These are phyloP conservation scores for Desmodus rotundus DNA, from an alignment of 2,113 vertebrate species.

Conservation along the genomic window DNA sequence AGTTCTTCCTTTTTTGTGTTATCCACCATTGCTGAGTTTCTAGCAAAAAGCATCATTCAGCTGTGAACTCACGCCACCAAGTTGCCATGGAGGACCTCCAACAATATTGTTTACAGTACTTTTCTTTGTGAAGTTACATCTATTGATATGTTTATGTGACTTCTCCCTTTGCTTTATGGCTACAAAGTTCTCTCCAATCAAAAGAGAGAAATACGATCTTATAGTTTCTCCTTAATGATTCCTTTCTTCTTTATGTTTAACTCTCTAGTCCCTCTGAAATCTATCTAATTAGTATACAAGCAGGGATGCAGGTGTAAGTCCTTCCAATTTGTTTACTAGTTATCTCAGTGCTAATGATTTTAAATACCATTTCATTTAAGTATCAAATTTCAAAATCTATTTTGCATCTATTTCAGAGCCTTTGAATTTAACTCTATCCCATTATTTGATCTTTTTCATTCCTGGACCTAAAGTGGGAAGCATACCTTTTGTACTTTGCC, in stretches of 20 bases:
- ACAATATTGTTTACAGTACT: conserved; percentile 17
- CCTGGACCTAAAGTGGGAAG: background rate
- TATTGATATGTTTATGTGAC: conserved; percentile 33
- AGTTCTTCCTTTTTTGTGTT: background rate
- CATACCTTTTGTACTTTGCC: background rate
- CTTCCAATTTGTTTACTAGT: background rate
- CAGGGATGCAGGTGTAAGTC: background rate
- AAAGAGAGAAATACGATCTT: background rate
- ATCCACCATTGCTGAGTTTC: conserved; percentile 23
- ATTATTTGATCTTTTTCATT: background rate
- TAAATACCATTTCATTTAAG: background rate
- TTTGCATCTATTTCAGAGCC: background rate
- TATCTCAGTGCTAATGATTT: background rate
- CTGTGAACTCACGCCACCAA: background rate
- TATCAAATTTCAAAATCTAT: background rate
- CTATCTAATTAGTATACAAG: background rate
- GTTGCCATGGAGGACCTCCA: background rate
- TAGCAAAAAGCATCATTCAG: background rate
- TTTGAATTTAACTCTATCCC: background rate
- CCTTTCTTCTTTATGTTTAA: background rate
- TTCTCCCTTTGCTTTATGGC: conserved; percentile 2
- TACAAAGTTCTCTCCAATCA: background rate
- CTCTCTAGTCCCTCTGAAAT: background rate
- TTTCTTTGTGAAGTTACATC: conserved; percentile 38
- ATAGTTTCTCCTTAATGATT: background rate